Percentiles rank a stretch among this genome's conserved stretches.
phyloP scores from a whole-genome alignment of 1,140 invertebrate species.

The Cephus cinctus region DNA sequence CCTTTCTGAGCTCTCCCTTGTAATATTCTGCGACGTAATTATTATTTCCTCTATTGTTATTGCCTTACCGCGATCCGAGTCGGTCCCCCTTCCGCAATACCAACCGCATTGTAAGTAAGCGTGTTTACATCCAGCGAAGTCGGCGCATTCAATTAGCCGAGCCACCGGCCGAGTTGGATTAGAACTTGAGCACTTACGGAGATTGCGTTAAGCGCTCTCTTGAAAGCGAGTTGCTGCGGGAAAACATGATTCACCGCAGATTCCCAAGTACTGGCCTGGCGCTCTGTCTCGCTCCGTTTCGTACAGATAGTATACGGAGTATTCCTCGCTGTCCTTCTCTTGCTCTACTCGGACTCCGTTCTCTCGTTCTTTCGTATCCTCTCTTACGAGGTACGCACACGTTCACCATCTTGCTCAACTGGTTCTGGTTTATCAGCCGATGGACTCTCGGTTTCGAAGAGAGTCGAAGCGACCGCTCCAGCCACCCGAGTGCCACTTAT shows the following conservation, averaged over 20 bases:
- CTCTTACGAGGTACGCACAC: too few species aligned
- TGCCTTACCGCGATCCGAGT: too few species aligned
- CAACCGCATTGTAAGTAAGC: too few species aligned
- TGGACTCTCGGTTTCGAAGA: constrained; percentile 37
- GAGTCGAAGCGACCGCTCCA: constrained; percentile 12
- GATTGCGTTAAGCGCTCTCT: constrained; percentile 7
- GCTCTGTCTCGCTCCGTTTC: constrained; percentile 10
- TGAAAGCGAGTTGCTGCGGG: constrained; percentile 23
- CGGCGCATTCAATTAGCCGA: constrained; percentile 26
- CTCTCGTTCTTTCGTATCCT: constrained; percentile 23
- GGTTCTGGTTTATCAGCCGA: constrained; percentile 30
- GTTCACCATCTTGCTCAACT: constrained; percentile 25
- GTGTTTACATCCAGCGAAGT: too few species aligned
- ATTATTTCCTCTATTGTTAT: too few species aligned
- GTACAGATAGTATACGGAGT: background rate
- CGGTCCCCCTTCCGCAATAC: too few species aligned
- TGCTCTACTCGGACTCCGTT: background rate
- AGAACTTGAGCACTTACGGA: constrained; percentile 17
- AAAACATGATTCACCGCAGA: constrained; percentile 28
- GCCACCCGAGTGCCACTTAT: constrained; percentile 25
- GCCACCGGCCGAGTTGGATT: constrained; percentile 30
- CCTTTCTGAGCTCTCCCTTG: too few species aligned
- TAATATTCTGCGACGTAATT: too few species aligned
- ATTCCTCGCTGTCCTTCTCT: background rate
- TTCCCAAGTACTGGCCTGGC: too few species aligned